Percentiles rank a stretch among this genome's conserved stretches.
These are phyloP conservation scores for Cyrtorhinus lividipennis DNA, from an alignment of 1,140 invertebrate species.

Conservation along the genomic window DNA sequence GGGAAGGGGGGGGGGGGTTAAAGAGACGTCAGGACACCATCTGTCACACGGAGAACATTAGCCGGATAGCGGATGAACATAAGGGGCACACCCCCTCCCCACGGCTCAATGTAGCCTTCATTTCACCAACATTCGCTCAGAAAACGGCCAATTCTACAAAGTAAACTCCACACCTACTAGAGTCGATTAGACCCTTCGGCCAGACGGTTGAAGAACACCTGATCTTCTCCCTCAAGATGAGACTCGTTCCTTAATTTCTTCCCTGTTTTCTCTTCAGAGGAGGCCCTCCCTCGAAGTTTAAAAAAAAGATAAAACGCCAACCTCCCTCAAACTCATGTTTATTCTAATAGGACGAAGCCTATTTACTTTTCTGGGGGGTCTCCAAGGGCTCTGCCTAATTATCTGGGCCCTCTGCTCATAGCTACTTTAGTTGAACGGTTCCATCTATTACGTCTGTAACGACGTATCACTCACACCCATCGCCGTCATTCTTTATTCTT, in stretches of 20 bases:
- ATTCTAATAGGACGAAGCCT: background rate
- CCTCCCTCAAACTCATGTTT: conserved; percentile 9
- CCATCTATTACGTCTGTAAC: background rate
- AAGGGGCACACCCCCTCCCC: background rate
- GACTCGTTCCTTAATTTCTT: background rate
- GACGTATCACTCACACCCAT: background rate
- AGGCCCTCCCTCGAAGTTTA: background rate
- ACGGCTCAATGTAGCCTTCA: too few relatives aligned
- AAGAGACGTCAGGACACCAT: conserved; percentile 1
- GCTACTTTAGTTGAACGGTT: conserved; percentile 2
- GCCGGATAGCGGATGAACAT: background rate
- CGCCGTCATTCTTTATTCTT: background rate
- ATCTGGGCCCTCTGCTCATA: background rate
- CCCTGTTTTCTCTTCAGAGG: background rate
- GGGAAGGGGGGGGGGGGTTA: background rate
- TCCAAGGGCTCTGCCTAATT: background rate
- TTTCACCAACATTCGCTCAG: too few relatives aligned
- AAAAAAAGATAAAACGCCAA: background rate
- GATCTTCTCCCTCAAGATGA: background rate
- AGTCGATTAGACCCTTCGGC: background rate
- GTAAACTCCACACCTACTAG: conserved; percentile 3
- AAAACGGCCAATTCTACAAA: background rate
- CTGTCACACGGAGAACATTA: background rate
- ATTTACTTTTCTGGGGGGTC: conserved; percentile 9
- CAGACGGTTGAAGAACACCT: background rate